A percentile compares a stretch with the other conserved stretches of the same genome.
phyloP scores from a whole-genome alignment of 2,797 vertebrate genomes.

The Fistularia tabacaria region DNA sequence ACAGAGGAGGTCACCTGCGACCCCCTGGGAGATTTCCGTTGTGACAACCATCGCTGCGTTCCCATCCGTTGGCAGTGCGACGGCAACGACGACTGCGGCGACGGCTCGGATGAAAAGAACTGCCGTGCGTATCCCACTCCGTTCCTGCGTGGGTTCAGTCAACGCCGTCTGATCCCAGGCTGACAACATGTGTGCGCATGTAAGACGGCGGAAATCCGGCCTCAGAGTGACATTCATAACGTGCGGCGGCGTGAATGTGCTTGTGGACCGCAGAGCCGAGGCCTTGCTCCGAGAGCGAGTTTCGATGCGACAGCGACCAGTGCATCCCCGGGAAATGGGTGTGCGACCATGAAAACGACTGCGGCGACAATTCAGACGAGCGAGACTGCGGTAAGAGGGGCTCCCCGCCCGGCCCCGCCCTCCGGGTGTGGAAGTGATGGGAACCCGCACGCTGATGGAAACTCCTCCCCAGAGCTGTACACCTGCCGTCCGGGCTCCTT shows the following conservation, averaged over 20 bases:
- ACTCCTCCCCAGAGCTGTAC: slow-evolving; percentile 56
- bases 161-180: too few relatives aligned
- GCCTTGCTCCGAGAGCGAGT: slow-evolving; percentile 72
- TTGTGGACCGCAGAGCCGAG: slow-evolving; percentile 53
- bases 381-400: slow-evolving; percentile 66
- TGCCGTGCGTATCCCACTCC: slow-evolving; percentile 53
- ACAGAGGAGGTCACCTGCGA: slow-evolving; percentile 71
- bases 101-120: slow-evolving; percentile 69
- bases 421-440: background rate
- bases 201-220: too few relatives aligned
- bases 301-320: slow-evolving; percentile 57
- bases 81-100: slow-evolving; percentile 65
- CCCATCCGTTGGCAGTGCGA: slow-evolving; percentile 71
- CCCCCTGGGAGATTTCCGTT: slow-evolving; percentile 70
- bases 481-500: slow-evolving; percentile 66
- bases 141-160: background rate
- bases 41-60: slow-evolving; percentile 72
- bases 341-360: slow-evolving; percentile 72
- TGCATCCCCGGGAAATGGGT: slow-evolving; percentile 72
- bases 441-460: too few relatives aligned
- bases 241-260: too few relatives aligned
- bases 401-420: background rate
- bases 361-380: slow-evolving; percentile 72
- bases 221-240: too few relatives aligned
- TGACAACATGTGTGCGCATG: too few relatives aligned